Conservation (phyloP, 2,888 invertebrate genomes). For the Tiphia femorata region DNA sequence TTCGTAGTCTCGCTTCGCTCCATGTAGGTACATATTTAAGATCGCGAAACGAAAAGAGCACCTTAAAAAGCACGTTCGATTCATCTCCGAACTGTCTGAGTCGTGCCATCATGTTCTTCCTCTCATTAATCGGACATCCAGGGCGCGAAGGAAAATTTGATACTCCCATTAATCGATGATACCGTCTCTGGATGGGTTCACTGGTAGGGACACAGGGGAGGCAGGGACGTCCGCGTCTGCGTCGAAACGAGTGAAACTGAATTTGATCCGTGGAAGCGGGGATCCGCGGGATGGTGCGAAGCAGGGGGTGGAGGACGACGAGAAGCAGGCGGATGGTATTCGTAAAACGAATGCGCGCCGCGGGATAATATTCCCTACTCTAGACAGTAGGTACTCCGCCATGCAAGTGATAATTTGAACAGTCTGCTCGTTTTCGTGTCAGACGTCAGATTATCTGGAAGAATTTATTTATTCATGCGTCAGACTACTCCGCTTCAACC, state of each 20-base stretch:
- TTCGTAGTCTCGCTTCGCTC: no score
- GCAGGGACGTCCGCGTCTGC: conserved; percentile 26
- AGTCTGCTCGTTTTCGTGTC: conserved; percentile 64
- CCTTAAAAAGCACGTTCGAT: no score
- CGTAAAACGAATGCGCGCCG: background rate
- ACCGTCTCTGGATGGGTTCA: conserved; percentile 2
- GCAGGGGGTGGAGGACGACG: background rate
- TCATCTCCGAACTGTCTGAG: no score
- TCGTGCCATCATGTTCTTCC: no score
- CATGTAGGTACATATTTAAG: no score
- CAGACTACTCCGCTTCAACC: conserved; percentile 51
- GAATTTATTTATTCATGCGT: conserved; percentile 62
- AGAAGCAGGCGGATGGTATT: background rate
- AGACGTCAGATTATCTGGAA: conserved; percentile 63
- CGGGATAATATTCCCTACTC: conserved; percentile 37
- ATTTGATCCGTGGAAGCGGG: conserved; percentile 31
- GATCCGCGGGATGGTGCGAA: background rate
- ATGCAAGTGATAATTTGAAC: conserved; percentile 63
- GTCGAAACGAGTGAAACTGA: conserved; percentile 42
- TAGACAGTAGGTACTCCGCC: conserved; percentile 62
- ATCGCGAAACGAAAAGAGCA: no score
- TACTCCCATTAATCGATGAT: conserved; percentile 38
- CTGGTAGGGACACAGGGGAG: background rate
- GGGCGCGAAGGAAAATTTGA: conserved; percentile 22
- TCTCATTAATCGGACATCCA: conserved; percentile 3